Conservation (phyloP, 2,888 invertebrate species). For the Eupelmus urozonus region DNA sequence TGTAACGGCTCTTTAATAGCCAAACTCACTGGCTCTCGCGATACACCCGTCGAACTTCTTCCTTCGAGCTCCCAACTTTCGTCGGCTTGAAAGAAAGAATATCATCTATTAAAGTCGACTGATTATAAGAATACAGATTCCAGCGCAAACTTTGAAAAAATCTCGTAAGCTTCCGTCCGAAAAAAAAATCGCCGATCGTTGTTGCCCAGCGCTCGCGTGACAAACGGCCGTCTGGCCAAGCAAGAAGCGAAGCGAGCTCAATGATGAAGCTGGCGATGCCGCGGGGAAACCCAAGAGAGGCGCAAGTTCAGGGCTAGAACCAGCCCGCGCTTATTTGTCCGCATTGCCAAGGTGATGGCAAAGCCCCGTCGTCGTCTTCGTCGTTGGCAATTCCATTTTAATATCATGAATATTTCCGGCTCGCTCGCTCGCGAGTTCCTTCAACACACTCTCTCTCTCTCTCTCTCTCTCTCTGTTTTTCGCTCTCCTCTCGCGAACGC, state of each 20-base stretch:
- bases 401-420: slow-evolving; percentile 75
- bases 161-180: too few species aligned
- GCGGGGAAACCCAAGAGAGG: neutral
- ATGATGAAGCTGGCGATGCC: neutral
- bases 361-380: slow-evolving; percentile 54
- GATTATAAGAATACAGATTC: too few species aligned
- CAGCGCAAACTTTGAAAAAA: too few species aligned
- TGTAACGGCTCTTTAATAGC: neutral
- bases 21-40: neutral
- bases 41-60: neutral
- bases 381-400: slow-evolving; percentile 72
- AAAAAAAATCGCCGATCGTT: too few species aligned
- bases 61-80: too few species aligned
- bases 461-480: slow-evolving; percentile 53
- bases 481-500: slow-evolving; percentile 63
- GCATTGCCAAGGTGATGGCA: slow-evolving; percentile 65
- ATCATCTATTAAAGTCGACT: too few species aligned
- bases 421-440: slow-evolving; percentile 67
- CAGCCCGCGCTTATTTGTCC: slow-evolving; percentile 3
- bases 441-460: slow-evolving; percentile 63
- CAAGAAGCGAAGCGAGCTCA: neutral
- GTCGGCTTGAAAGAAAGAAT: neutral
- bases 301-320: slow-evolving; percentile 64
- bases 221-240: neutral
- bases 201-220: neutral